Evolutionary conservation across 2,113 vertebrate genomes (phyloP), one percentile per base, ranked within the genome.

Genomic region (Agelaius phoeniceus): DNA sequence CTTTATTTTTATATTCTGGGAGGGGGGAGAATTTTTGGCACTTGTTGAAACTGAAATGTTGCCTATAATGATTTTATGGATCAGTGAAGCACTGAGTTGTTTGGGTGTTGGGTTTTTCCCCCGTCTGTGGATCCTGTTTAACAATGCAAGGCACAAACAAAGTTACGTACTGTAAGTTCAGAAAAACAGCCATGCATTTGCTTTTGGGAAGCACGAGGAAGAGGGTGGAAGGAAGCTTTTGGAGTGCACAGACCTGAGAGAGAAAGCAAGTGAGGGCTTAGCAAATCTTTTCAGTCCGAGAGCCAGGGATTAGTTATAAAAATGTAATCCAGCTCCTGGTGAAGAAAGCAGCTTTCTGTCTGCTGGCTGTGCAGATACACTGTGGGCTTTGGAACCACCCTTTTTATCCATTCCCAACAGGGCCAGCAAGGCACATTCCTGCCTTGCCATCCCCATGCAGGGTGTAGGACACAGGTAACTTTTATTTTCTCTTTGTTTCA

Each of bases 1-100:
- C 98, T 98, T 98, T 98, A 98, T 99, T 98, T 99, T 98, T 98
- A 96, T 91, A 98, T 98, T 98, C 96, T 93, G 87, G 81, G 41
- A 26, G 48, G 49, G 51, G 98, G 97, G 97, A 66, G 66, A 61
- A 79, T 96, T 98, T 97, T 97, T 98, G 97, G 97, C 98, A 98
- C 98, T 98, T 97, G 97, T 98, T 98, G 97, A 97, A 95, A 83
- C 74, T 62, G 91, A 98, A 98, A 98, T 97, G 97, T 96, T 97
- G 96, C 97, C 95, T 81, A 49, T 98, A 97, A 98, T 97, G 98
- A 98, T 98, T 99, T 98, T 98, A 97, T 97, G 98, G 98, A 98
- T 98, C 98, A 97, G 72, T 80, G 97, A 96, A 93, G 94, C 94
- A 51, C 84, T 66, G 87, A 83, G 74, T 81, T 95, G 91, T 95